These are phyloP conservation scores for Epinephelus lanceolatus DNA, from an alignment of 2,113 vertebrate genomes.

Conservation along the genomic window DNA sequence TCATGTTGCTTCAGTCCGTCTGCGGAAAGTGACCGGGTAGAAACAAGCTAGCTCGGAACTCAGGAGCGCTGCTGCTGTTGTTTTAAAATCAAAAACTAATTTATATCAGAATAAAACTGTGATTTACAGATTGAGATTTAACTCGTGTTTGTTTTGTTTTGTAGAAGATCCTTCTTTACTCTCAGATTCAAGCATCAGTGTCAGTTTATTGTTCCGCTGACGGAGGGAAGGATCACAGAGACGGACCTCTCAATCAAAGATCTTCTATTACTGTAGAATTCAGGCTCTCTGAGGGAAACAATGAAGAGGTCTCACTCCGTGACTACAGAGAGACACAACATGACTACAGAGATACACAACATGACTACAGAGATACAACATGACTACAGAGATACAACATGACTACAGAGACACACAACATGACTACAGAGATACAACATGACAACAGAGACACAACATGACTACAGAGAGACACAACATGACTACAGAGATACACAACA, in stretches of 20 bases:
- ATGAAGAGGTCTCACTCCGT: constrained; percentile 20
- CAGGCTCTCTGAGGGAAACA: not conserved
- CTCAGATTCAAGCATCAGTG: too few relatives aligned
- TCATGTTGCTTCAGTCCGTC: constrained; percentile 67
- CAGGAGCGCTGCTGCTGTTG: not conserved
- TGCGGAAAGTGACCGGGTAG: constrained; percentile 25
- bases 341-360: too few relatives aligned
- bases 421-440: too few relatives aligned
- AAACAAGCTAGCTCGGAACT: constrained; percentile 43
- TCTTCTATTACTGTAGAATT: constrained; percentile 7
- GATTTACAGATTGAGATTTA: not conserved
- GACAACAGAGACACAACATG: too few relatives aligned
- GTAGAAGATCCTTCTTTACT: not conserved
- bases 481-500: too few relatives aligned
- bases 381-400: too few relatives aligned
- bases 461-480: too few relatives aligned
- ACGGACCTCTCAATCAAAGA: constrained; percentile 18
- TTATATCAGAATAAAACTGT: too few relatives aligned
- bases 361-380: too few relatives aligned
- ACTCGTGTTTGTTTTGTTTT: not conserved
- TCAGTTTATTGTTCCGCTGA: not conserved
- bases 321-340: too few relatives aligned
- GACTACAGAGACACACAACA: too few relatives aligned
- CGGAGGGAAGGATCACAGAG: not conserved
- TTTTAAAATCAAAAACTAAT: too few relatives aligned